Conservation (phyloP, 1,140 invertebrate species). For the Ooceraea biroi region DNA sequence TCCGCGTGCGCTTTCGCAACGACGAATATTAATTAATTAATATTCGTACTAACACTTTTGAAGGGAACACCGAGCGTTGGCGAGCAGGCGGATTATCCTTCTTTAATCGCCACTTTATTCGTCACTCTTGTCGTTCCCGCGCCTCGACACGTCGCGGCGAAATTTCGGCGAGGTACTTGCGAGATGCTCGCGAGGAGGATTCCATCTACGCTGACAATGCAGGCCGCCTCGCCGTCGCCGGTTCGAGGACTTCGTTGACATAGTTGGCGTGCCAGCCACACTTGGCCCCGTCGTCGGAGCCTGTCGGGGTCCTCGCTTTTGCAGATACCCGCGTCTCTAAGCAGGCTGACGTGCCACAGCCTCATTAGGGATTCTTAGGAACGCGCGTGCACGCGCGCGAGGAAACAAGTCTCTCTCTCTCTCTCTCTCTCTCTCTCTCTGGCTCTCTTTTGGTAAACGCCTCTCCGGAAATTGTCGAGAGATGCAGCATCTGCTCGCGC, state of each 20-base stretch:
- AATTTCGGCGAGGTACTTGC: slow-evolving; percentile 26
- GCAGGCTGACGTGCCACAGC: slow-evolving; percentile 64
- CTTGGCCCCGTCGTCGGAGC: slow-evolving; percentile 59
- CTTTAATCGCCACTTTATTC: too few species aligned
- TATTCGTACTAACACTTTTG: too few species aligned
- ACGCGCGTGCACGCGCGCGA: slow-evolving; percentile 44
- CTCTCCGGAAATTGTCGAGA: slow-evolving; percentile 20
- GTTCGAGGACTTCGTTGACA: slow-evolving; percentile 60
- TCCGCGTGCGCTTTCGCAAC: too few species aligned
- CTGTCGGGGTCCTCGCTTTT: background rate
- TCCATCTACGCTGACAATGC: slow-evolving; percentile 51
- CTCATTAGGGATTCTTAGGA: slow-evolving; percentile 71
- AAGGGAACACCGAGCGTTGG: too few species aligned
- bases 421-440: too few species aligned
- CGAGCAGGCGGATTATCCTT: background rate
- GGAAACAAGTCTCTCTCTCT: slow-evolving; percentile 5
- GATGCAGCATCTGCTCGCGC: slow-evolving; percentile 34
- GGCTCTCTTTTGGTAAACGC: too few species aligned
- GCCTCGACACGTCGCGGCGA: slow-evolving; percentile 5
- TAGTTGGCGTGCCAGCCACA: slow-evolving; percentile 71
- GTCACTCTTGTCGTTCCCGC: too few species aligned
- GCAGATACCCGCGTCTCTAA: slow-evolving; percentile 67
- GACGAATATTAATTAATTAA: too few species aligned
- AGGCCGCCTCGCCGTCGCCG: slow-evolving; percentile 58
- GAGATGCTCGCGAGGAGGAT: slow-evolving; percentile 2